Conservation (phyloP, 2,797 vertebrate species). For the Tauraco hartlaubi region DNA sequence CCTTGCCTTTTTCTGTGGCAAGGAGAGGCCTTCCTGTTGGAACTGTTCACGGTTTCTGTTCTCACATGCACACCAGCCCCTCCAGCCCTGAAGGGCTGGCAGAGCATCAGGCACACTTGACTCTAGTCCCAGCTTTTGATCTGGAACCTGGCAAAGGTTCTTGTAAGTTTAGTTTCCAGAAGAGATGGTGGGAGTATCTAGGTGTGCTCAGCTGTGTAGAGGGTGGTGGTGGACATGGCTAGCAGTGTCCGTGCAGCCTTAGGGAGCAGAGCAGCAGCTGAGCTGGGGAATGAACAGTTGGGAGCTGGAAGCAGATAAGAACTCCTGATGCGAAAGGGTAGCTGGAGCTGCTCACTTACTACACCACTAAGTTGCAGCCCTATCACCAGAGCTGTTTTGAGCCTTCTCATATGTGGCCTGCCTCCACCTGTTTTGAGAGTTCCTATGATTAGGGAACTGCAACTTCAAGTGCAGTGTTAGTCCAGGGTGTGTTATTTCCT, state of each 20-base stretch:
- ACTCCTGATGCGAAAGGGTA: neutral
- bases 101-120: neutral
- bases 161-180: neutral
- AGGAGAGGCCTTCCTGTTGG: neutral
- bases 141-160: neutral
- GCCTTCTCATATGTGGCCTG: neutral
- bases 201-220: neutral
- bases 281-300: neutral
- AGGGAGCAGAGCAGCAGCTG: neutral
- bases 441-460: neutral
- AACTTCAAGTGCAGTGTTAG: neutral
- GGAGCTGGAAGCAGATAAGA: neutral
- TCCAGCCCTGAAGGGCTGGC: neutral
- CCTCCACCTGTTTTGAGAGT: neutral
- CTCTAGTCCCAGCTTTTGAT: neutral
- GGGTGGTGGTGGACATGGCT: neutral
- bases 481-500: neutral
- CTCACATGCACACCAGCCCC: accelerated
- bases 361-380: neutral
- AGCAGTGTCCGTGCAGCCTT: neutral
- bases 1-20: neutral
- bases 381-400: neutral
- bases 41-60: neutral
- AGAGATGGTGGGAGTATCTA: neutral
- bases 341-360: neutral